phyloP scores from a whole-genome alignment of 2,888 invertebrate genomes.

The Zootermopsis nevadensis region DNA sequence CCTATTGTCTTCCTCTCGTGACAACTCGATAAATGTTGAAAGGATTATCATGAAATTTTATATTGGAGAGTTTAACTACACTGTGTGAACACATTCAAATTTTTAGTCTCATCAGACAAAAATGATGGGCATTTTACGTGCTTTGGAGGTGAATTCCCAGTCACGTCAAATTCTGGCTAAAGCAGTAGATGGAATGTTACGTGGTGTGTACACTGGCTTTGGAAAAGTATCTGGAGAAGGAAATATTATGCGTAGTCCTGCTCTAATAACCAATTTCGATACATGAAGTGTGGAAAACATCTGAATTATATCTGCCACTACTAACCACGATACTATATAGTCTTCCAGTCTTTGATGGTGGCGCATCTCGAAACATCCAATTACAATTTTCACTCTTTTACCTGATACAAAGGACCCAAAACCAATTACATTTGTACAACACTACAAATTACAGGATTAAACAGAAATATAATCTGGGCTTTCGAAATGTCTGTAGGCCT shows the following conservation, averaged over 20 bases:
- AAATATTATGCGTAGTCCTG: not conserved
- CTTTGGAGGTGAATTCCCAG: no score
- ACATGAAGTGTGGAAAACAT: not conserved
- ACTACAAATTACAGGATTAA: not conserved
- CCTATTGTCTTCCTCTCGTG: no score
- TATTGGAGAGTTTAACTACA: no score
- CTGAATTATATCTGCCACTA: not conserved
- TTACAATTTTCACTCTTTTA: not conserved
- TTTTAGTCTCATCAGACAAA: no score
- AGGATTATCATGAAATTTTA: no score
- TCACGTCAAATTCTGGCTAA: no score
- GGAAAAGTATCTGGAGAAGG: not conserved
- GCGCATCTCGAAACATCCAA: not conserved
- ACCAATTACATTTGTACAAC: constrained; percentile 5
- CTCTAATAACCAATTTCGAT: not conserved
- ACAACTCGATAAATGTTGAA: no score
- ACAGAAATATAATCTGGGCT: not conserved
- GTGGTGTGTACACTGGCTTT: no score
- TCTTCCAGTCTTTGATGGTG: not conserved
- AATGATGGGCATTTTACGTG: no score
- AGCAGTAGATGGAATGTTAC: no score
- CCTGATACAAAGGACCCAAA: not conserved
- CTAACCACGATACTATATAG: not conserved
- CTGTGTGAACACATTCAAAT: no score
- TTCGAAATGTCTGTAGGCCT: not conserved